Base-by-base conservation (phyloP, 2,113 vertebrate genomes). In the Campylorhamphus procurvoides region DNA sequence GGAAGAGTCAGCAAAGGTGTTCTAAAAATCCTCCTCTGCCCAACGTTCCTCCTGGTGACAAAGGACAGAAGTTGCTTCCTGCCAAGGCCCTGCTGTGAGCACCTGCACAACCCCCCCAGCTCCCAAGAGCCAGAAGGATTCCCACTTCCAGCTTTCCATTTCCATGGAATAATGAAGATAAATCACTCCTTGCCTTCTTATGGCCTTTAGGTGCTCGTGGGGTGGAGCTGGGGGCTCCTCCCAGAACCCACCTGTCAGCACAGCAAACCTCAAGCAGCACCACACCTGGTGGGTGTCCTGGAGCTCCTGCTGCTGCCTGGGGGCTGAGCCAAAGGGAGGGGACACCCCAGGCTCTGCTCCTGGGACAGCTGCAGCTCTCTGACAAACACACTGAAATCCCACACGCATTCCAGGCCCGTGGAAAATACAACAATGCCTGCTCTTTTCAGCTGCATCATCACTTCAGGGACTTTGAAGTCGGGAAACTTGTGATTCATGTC, bases 331-430 rank as follows among this genome's bases (percentile, higher is more conserved):
- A 14, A 12, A 68, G 77, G 82, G 92, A 53, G 50, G 89, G 77
- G 73, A 52, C 52, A 46, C 60, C 29, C 42, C 35, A 80, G 56
- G 40, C 55, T 52, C 7, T 7, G 81, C 78, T 29, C 58, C 69
- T 25, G 1, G 10, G 68, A 18, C 94, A 97, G 96, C 97, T 96
- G 97, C 88, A 85, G 83, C 72, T 87, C 88, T 52, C 81, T 81
- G 74, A 49, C 84, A 79, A 89, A 62, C 0, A 29, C 58, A 7
- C 49, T 44, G 59, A 49, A 67, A 80, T 52, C 60, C 83, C 68
- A 78, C 50, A 13, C 4, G 52, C 67, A 75, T 73, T 91, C 89
- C 79, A 82, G 25, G 80, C 1, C 59, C 55, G 46, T 0, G 15
- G 75, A 44, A 52, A 90, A 86, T 6, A 53, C 24, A 79, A 72